Evolutionary conservation across 2,113 vertebrate species (phyloP).

Genomic region (Dendropsophus ebraccatus): DNA sequence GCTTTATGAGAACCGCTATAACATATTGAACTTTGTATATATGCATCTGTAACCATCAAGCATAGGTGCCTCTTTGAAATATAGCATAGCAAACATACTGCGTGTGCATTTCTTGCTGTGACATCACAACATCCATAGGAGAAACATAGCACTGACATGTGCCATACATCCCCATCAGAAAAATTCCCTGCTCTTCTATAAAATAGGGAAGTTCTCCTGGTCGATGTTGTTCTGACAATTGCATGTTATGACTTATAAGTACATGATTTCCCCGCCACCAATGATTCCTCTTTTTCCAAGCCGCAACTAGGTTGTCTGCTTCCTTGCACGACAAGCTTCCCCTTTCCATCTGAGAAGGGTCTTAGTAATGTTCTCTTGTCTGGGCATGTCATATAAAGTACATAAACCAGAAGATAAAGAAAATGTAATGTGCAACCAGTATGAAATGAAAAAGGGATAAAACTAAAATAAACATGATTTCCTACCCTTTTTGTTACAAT

Average conservation of each 20-base stretch:
- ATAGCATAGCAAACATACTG: too few relatives aligned
- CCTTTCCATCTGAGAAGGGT: conserved; percentile 17
- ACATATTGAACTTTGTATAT: too few relatives aligned
- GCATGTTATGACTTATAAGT: conserved; percentile 11
- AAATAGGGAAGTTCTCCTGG: conserved; percentile 41
- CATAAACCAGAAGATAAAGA: neutral
- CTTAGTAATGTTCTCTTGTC: neutral
- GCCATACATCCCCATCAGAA: neutral
- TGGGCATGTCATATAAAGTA: neutral
- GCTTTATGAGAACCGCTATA: too few relatives aligned
- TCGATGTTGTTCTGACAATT: conserved; percentile 17
- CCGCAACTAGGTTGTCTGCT: conserved; percentile 39
- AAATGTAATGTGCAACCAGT: too few relatives aligned
- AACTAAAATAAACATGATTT: too few relatives aligned
- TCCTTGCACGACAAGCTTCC: conserved; percentile 34
- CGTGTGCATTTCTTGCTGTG: too few relatives aligned
- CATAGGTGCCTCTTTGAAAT: too few relatives aligned
- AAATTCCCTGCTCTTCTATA: neutral
- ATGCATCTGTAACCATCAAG: too few relatives aligned
- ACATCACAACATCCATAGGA: too few relatives aligned
- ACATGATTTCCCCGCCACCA: conserved; percentile 34
- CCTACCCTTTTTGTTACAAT: too few relatives aligned
- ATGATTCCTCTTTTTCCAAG: conserved; percentile 55
- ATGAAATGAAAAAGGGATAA: too few relatives aligned
- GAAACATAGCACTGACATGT: neutral